Percentiles rank a stretch among this genome's conserved stretches.
phyloP scores from a whole-genome alignment of 1,140 invertebrate species.

The Scaptomyza pallida region DNA sequence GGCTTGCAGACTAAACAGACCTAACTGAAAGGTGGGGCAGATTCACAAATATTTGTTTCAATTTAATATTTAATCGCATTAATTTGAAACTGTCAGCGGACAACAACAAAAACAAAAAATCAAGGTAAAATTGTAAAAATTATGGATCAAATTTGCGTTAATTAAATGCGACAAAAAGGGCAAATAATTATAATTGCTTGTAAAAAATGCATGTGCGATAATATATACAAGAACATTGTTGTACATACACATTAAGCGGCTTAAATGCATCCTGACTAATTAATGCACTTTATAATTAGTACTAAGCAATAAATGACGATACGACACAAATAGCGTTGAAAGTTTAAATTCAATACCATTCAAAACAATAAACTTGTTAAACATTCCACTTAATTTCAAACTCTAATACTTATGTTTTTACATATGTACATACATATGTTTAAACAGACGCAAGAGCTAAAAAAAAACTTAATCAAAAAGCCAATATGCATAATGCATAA shows the following conservation, averaged over 20 bases:
- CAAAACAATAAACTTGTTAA: slow-evolving; percentile 64
- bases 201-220: slow-evolving; percentile 43
- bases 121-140: slow-evolving; percentile 29
- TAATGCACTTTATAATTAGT: slow-evolving; percentile 66
- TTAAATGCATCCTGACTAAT: slow-evolving; percentile 62
- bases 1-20: background rate
- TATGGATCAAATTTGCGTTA: slow-evolving; percentile 53
- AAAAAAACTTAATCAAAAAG: slow-evolving; percentile 16
- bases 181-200: slow-evolving; percentile 33
- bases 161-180: slow-evolving; percentile 50
- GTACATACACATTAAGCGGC: slow-evolving; percentile 47
- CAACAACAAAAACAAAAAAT: slow-evolving; percentile 1
- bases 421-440: background rate
- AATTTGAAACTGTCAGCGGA: slow-evolving; percentile 28
- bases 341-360: slow-evolving; percentile 47
- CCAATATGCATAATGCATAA: slow-evolving; percentile 17
- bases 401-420: background rate
- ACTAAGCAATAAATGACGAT: slow-evolving; percentile 47
- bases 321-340: slow-evolving; percentile 19
- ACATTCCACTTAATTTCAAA: slow-evolving; percentile 54
- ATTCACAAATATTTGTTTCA: background rate
- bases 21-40: background rate
- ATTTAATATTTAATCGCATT: slow-evolving; percentile 38
- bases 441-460: background rate
- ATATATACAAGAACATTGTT: slow-evolving; percentile 18